Evolutionary conservation across 2,797 vertebrate genomes (phyloP).

Genomic region (Amazona finschi): DNA sequence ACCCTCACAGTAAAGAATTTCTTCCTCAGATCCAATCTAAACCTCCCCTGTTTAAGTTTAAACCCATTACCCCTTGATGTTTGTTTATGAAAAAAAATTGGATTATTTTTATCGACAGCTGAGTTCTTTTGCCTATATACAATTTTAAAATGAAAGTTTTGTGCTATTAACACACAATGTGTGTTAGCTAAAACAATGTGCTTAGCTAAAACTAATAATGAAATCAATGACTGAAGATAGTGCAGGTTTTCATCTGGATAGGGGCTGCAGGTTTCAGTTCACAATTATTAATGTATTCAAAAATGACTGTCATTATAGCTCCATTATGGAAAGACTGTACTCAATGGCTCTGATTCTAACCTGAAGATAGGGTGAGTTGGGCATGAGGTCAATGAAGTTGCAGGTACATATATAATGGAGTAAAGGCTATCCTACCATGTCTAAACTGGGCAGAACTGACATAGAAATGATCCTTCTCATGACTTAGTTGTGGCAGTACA

Average conservation of each 20-base stretch:
- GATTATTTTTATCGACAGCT: not conserved
- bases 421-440: not conserved
- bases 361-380: not conserved
- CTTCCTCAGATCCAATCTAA: too few species aligned
- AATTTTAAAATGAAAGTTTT: not conserved
- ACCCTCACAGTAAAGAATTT: too few species aligned
- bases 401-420: not conserved
- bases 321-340: not conserved
- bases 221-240: not conserved
- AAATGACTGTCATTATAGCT: not conserved
- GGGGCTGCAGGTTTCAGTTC: not conserved
- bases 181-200: not conserved
- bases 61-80: not conserved
- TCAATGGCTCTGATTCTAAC: not conserved
- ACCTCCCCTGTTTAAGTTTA: too few species aligned
- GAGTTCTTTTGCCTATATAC: not conserved
- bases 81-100: not conserved
- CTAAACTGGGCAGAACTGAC: not conserved
- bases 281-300: not conserved
- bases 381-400: not conserved
- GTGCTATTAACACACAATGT: not conserved
- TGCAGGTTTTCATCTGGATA: not conserved
- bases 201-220: not conserved
- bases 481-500: fast-evolving
- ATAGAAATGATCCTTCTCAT: not conserved